Base-by-base conservation (phyloP, 2,113 vertebrate species). In the Athene cunicularia region DNA sequence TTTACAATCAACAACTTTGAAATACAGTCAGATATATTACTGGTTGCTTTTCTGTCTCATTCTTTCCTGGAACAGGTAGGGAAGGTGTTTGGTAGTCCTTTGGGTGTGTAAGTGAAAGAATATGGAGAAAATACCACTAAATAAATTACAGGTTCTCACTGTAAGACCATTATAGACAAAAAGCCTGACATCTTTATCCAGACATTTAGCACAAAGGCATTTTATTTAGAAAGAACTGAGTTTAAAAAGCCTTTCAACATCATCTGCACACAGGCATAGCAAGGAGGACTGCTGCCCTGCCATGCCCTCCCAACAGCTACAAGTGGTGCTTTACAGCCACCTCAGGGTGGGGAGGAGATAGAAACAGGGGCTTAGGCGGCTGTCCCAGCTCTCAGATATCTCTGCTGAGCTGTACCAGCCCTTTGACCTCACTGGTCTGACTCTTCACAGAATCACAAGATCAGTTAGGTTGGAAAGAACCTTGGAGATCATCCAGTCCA, bases 1-100 rank as follows among this genome's bases (percentile, higher is more conserved):
- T 96, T 97, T 98, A 96, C 83, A 92, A 95, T 88, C 93, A 96
- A 70, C 90, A 96, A 93, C 94, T 98, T 95, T 97, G 97, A 98
- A 97, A 98, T 96, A 96, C 95, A 97, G 93, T 95, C 90, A 93
- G 82, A 88, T 93, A 90, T 73, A 92, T 86, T 95, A 97, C 72
- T 3, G 1, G 5, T 86, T 81, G 77, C 56, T 91, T 88, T 58
- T 95, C 79, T 71, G 80, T 84, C 86, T 97, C 26, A 0, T 94
- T 95, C 53, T 92, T 97, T 96, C 35, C 28, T 63, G 63, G 33
- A 64, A 24, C 24, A 66, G 9, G 7, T 19, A 39, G 71, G 58
- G 32, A 55, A 49, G 28, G 7, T 58, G 12, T 20, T 24, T 73
- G 60, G 26, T 23, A 12, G 1, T 64, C 24, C 30, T 72, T 37